Conservation (phyloP, 2,888 invertebrate genomes). For the Morinoia aosen region DNA sequence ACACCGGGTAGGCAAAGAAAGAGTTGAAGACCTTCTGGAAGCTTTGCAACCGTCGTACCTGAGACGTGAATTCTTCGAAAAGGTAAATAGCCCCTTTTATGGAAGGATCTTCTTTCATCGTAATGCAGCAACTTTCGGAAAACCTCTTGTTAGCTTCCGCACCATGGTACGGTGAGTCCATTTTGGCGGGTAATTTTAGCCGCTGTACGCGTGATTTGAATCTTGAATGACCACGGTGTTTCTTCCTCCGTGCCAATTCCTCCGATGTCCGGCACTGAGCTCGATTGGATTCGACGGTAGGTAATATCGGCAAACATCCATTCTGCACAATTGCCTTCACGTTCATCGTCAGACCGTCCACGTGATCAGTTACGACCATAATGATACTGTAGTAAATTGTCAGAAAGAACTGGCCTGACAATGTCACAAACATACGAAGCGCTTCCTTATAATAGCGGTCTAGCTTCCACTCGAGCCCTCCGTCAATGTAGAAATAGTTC, state of each 20-base stretch:
- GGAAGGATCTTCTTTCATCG: neutral
- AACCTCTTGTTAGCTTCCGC: neutral
- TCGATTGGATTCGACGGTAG: neutral
- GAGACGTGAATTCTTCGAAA: neutral
- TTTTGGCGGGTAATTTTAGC: neutral
- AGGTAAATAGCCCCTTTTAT: neutral
- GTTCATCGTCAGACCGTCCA: neutral
- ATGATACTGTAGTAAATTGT: neutral
- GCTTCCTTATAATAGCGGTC: neutral
- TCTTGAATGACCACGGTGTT: neutral
- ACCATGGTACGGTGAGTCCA: neutral
- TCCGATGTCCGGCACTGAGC: neutral
- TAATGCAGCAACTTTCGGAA: neutral
- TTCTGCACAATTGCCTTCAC: neutral
- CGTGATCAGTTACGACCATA: neutral
- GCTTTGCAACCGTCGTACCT: neutral
- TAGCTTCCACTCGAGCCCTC: neutral
- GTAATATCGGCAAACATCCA: neutral
- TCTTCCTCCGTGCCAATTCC: neutral
- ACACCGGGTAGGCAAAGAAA: neutral
- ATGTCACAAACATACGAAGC: neutral
- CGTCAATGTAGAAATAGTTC: neutral
- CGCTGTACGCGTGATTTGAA: neutral
- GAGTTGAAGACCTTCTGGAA: conserved; percentile 18
- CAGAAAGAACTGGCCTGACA: neutral